Base-by-base conservation (phyloP, 2,888 invertebrate species). In the Cylloceria caligata region DNA sequence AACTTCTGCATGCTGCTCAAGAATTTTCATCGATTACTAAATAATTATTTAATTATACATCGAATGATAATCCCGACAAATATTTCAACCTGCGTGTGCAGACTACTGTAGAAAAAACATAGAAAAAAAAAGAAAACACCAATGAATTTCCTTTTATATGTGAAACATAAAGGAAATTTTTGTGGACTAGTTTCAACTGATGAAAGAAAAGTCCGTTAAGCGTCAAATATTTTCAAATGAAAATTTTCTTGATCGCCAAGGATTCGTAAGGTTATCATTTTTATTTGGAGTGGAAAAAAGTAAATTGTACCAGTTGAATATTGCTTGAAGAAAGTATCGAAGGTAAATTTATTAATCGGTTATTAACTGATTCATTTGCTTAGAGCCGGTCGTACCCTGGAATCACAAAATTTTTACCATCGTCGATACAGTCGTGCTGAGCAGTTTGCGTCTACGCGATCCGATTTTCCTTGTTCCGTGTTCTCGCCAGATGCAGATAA, bases 341-440 rank as follows among this genome's bases (percentile, higher is more conserved):
- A 60, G 64, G 65, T 60, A n/a, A 68, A 16, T 19, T 19, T n/a
- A 30, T 65, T 42, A 60, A 60, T 60, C 21, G 34, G 30, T 1
- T 27, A 30, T 74, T 45, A 6, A 19, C n/a, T 55, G 21, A 5
- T 45, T 4, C 30, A 45, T 75, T 34, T 45, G 45, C 67, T 34
- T 57, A 60, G 60, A 60, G 67, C 39, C 75, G 55, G 11, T 74
- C 21, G 60, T 73, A 68, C 27, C 62, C 73, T 68, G 34, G 34
- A 65, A 55, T 39, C 75, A 16, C 65, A 76, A 81, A 81, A 71
- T 65, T 72, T 21, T 67, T 72, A 65, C 52, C 49, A n/a, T n/a
- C n/a, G n/a, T 60, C 30, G 47, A 36, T 52, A 39, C 49, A 30
- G 55, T 79, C 68, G 47, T 45, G 30, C 24, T 68, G 24, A 74